Evolutionary conservation across 2,113 vertebrate genomes (phyloP).

Genomic region (Eulemur macaco): DNA sequence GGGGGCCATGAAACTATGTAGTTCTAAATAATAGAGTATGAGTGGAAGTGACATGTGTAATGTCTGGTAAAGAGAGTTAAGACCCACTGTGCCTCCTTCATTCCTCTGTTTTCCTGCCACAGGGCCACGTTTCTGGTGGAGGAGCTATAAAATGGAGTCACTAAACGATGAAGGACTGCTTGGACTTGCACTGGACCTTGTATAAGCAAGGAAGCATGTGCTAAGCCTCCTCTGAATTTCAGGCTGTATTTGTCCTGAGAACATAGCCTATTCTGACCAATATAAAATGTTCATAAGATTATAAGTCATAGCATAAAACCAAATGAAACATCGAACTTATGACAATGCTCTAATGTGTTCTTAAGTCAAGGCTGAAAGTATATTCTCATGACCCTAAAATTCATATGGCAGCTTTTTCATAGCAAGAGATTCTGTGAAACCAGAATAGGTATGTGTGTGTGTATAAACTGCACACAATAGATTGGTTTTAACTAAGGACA

Average conservation of each 20-base stretch:
- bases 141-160: background rate
- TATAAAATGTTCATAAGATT: background rate
- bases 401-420: background rate
- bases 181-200: background rate
- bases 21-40: background rate
- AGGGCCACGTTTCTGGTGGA: background rate
- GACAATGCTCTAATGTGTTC: background rate
- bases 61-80: background rate
- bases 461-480: background rate
- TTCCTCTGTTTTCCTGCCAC: background rate
- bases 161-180: background rate
- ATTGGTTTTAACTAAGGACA: background rate
- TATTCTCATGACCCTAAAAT: background rate
- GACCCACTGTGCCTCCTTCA: background rate
- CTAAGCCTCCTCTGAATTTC: background rate
- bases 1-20: background rate
- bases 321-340: background rate
- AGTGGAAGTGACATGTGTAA: background rate
- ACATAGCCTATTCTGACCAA: background rate
- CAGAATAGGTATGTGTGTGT: background rate
- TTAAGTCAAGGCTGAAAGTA: background rate
- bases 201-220: background rate
- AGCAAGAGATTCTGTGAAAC: background rate
- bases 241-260: background rate
- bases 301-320: background rate